Evolutionary conservation across 2,113 vertebrate genomes (phyloP).

Genomic region (Apaloderma vittatum): DNA sequence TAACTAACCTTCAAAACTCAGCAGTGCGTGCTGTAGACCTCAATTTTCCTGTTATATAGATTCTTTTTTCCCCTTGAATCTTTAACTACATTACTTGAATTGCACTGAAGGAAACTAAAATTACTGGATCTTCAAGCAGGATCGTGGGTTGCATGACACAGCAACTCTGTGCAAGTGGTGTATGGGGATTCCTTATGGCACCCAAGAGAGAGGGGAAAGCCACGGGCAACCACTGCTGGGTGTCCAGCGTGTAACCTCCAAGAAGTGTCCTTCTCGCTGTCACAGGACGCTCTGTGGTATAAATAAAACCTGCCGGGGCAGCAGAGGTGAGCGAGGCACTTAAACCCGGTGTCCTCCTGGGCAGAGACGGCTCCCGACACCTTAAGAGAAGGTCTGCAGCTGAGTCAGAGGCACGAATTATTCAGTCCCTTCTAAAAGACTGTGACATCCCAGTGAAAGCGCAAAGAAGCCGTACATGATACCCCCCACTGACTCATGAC

Average conservation of each 20-base stretch:
- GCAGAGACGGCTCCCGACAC: background rate
- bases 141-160: background rate
- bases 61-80: background rate
- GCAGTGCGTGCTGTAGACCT: background rate
- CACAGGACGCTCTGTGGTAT: background rate
- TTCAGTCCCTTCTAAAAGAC: background rate
- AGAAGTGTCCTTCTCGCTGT: rapidly evolving
- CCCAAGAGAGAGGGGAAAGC: rapidly evolving
- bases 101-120: background rate
- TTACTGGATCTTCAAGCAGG: background rate
- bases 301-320: background rate
- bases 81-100: background rate
- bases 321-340: background rate
- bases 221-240: background rate
- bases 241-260: background rate
- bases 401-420: background rate
- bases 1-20: background rate
- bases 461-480: background rate
- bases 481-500: background rate
- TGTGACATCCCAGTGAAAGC: background rate
- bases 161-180: background rate
- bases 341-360: background rate
- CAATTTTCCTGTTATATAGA: rapidly evolving
- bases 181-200: rapidly evolving
- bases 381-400: background rate